These are phyloP conservation scores for Trematocara marginatum DNA, from an alignment of 2,113 vertebrate genomes.

Conservation along the genomic window DNA sequence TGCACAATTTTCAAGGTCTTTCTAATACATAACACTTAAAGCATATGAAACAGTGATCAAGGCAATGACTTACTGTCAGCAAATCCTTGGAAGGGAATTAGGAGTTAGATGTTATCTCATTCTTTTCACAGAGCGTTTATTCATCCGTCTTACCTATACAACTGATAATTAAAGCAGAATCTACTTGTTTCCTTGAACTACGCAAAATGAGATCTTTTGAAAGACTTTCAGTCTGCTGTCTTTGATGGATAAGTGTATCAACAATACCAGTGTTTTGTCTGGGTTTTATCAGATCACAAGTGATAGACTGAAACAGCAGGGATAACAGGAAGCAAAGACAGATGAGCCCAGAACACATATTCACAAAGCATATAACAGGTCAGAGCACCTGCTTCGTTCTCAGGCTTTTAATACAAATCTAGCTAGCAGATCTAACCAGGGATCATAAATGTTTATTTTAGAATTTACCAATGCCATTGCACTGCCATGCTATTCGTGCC, in stretches of 20 bases:
- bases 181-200: conserved; percentile 14
- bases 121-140: conserved; percentile 38
- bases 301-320: not conserved
- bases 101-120: conserved; percentile 15
- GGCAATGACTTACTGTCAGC: conserved; percentile 15
- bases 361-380: not conserved
- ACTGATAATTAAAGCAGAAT: conserved; percentile 21
- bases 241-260: conserved; percentile 2
- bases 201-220: not conserved
- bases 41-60: conserved; percentile 22
- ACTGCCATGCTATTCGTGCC: not conserved
- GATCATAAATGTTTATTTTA: not conserved
- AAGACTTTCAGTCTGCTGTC: conserved; percentile 3
- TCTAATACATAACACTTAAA: conserved; percentile 4
- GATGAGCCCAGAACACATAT: not conserved
- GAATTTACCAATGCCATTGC: not conserved
- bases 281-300: conserved; percentile 11
- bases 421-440: not conserved
- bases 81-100: conserved; percentile 41
- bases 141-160: conserved; percentile 9
- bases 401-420: not conserved
- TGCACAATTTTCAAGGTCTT: conserved; percentile 36
- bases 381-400: not conserved
- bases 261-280: conserved; percentile 5
- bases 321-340: not conserved